These are phyloP conservation scores for Drusus annulatus DNA, from an alignment of 1,140 invertebrate genomes.

Conservation along the genomic window DNA sequence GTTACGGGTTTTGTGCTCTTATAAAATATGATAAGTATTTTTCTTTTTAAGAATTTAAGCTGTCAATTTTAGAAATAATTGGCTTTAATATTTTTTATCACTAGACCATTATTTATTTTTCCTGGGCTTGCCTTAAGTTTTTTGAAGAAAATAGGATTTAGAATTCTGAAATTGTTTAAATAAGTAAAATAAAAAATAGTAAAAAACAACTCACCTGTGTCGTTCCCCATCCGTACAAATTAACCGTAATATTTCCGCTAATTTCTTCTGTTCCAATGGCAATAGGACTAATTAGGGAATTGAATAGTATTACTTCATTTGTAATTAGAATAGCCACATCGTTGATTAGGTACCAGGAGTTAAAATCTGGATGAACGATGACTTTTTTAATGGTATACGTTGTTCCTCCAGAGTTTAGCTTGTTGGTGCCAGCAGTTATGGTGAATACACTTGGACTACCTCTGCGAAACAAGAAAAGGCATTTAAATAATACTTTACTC, in stretches of 20 bases:
- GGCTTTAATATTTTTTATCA: too few species aligned
- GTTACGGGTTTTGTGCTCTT: too few species aligned
- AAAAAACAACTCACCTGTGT: slow-evolving; percentile 64
- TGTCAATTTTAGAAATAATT: too few species aligned
- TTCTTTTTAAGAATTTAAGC: too few species aligned
- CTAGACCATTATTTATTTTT: too few species aligned
- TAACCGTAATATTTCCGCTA: slow-evolving; percentile 61
- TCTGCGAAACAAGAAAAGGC: not conserved
- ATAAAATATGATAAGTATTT: too few species aligned
- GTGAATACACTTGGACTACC: not conserved
- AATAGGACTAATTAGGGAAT: not conserved
- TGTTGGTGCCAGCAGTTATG: slow-evolving; percentile 61
- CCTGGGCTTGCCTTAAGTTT: too few species aligned
- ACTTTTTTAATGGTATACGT: slow-evolving; percentile 60
- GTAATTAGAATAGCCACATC: slow-evolving; percentile 44
- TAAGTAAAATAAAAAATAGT: too few species aligned
- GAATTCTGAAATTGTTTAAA: too few species aligned
- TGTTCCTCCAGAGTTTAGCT: slow-evolving; percentile 63
- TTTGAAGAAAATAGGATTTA: too few species aligned
- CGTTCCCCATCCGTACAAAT: slow-evolving; percentile 74
- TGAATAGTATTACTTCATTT: slow-evolving; percentile 20
- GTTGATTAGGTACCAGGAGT: slow-evolving; percentile 40
- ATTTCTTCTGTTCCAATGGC: slow-evolving; percentile 11
- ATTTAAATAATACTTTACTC: too few species aligned
- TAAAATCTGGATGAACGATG: slow-evolving; percentile 64